These are phyloP conservation scores for Drosophila biarmipes DNA, from an alignment of 1,140 invertebrate genomes.

Conservation along the genomic window DNA sequence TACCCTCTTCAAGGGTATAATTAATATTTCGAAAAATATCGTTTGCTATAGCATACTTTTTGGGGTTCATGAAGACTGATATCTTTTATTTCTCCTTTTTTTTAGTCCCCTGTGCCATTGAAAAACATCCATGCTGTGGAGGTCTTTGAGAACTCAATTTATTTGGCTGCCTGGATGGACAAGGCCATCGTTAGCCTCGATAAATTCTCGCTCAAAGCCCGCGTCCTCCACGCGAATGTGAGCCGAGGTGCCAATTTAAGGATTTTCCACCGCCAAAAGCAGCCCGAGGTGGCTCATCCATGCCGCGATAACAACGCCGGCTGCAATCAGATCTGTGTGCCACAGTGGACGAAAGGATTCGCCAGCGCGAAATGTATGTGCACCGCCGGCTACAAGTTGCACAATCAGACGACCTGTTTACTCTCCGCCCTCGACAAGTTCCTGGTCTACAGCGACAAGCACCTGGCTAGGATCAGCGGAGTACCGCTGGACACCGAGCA, in stretches of 20 bases:
- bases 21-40: neutral
- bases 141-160: slow-evolving; percentile 89
- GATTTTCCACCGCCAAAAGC: slow-evolving; percentile 90
- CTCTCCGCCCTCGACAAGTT: slow-evolving; percentile 86
- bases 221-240: slow-evolving; percentile 61
- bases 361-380: slow-evolving; percentile 89
- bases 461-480: slow-evolving; percentile 88
- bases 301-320: slow-evolving; percentile 90
- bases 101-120: slow-evolving; percentile 86
- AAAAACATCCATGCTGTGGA: slow-evolving; percentile 87
- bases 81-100: slow-evolving; percentile 51
- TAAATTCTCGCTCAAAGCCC: slow-evolving; percentile 85
- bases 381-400: slow-evolving; percentile 88
- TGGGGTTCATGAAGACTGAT: slow-evolving; percentile 1
- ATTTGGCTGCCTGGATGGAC: slow-evolving; percentile 88
- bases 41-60: slow-evolving; percentile 1
- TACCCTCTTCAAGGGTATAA: too few relatives aligned
- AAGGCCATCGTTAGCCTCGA: slow-evolving; percentile 87
- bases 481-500: slow-evolving; percentile 84
- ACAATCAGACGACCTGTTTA: slow-evolving; percentile 86
- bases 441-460: slow-evolving; percentile 87
- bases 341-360: slow-evolving; percentile 86
- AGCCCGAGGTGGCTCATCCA: slow-evolving; percentile 90
- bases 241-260: slow-evolving; percentile 87
- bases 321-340: slow-evolving; percentile 91